A percentile compares a stretch with the other conserved stretches of the same genome.
These are phyloP conservation scores for Odontocerum albicorne DNA, from an alignment of 2,888 invertebrate species.

Conservation along the genomic window DNA sequence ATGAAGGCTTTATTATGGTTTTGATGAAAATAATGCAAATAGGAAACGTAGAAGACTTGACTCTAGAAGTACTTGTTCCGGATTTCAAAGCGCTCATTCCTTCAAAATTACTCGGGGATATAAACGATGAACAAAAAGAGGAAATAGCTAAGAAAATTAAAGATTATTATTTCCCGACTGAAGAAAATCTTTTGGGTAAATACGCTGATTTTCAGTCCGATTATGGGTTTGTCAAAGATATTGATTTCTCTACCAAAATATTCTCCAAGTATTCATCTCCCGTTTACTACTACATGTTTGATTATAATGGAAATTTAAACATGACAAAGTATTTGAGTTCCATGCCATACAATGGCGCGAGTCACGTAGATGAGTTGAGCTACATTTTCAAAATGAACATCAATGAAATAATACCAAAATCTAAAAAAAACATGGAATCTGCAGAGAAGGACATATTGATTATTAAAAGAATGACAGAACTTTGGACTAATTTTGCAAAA, in stretches of 20 bases:
- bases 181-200: conserved; percentile 17
- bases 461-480: conserved; percentile 7
- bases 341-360: conserved; percentile 29
- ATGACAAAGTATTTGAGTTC: conserved; percentile 28
- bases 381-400: conserved; percentile 38
- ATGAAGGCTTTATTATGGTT: conserved; percentile 42
- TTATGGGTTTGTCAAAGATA: conserved; percentile 33
- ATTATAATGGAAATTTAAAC: conserved; percentile 37
- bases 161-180: conserved; percentile 39
- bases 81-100: conserved; percentile 39
- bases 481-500: conserved; percentile 23
- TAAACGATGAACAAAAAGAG: conserved; percentile 35
- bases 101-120: conserved; percentile 40
- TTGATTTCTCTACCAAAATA: conserved; percentile 32
- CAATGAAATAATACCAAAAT: conserved; percentile 1
- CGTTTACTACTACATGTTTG: conserved; percentile 37
- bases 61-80: conserved; percentile 29
- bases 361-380: conserved; percentile 38
- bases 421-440: no score
- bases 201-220: conserved; percentile 36
- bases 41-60: conserved; percentile 7
- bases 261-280: conserved; percentile 17
- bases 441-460: conserved; percentile 6
- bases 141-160: conserved; percentile 38
- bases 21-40: conserved; percentile 29